phyloP scores from a whole-genome alignment of 2,888 invertebrate genomes.

The Drepana falcataria region DNA sequence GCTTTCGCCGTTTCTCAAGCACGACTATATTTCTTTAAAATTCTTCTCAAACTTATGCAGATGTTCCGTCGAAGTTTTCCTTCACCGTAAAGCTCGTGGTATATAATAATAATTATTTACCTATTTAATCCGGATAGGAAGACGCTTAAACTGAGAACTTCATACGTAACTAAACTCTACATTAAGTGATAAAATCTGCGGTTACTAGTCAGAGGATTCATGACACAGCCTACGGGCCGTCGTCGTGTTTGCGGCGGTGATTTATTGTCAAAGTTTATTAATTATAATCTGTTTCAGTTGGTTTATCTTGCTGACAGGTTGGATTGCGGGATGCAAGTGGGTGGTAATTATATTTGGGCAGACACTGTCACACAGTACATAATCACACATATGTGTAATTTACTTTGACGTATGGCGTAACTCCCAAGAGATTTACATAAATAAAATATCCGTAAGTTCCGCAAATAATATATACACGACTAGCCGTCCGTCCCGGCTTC shows the following conservation, averaged over 20 bases:
- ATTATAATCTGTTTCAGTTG: constrained; percentile 41
- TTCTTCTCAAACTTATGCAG: too few species aligned
- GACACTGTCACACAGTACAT: neutral
- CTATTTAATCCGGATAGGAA: constrained; percentile 37
- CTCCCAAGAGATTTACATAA: too few species aligned
- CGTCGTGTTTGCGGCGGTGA: constrained; percentile 21
- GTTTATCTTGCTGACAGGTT: constrained; percentile 32
- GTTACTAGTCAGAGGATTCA: neutral
- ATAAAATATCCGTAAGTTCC: too few species aligned
- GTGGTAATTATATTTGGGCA: neutral
- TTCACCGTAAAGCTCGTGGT: too few species aligned
- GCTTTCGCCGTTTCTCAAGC: too few species aligned
- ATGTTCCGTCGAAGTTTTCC: too few species aligned
- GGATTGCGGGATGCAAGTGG: constrained; percentile 19
- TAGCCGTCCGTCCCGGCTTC: too few species aligned
- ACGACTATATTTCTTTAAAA: too few species aligned
- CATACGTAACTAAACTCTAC: neutral
- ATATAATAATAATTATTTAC: too few species aligned
- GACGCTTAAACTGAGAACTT: neutral
- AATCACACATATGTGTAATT: too few species aligned
- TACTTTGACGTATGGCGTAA: too few species aligned
- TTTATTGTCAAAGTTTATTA: constrained; percentile 41
- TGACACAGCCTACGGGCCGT: constrained; percentile 15
- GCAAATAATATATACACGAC: too few species aligned
- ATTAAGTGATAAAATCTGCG: constrained; percentile 2